These are phyloP conservation scores for Palythoa caribaeorum DNA, from an alignment of 92 coral and sea anemone genomes.

Conservation along the genomic window DNA sequence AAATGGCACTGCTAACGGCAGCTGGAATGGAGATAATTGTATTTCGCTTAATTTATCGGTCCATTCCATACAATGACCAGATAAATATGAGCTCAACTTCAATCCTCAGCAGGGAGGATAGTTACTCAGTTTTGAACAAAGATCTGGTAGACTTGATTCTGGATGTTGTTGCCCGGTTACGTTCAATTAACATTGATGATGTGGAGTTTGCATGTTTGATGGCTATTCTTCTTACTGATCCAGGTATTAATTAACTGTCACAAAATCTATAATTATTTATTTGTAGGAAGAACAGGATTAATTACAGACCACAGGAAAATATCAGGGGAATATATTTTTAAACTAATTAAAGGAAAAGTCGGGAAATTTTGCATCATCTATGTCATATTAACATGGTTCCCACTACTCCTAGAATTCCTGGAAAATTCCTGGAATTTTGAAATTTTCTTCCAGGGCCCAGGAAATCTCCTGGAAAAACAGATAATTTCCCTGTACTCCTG, in stretches of 20 bases:
- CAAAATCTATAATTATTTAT: not conserved
- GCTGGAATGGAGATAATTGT: conserved; percentile 96
- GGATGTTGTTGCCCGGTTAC: conserved; percentile 88
- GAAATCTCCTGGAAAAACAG: too few relatives aligned
- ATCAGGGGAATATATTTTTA: too few relatives aligned
- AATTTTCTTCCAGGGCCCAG: too few relatives aligned
- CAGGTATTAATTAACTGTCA: conserved; percentile 75
- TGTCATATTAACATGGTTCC: too few relatives aligned
- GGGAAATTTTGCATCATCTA: too few relatives aligned
- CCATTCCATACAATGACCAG: conserved; percentile 81
- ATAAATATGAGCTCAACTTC: conserved; percentile 89
- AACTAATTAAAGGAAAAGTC: too few relatives aligned
- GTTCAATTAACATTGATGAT: conserved; percentile 84
- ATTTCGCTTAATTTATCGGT: conserved; percentile 88
- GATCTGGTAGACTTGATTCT: conserved; percentile 93
- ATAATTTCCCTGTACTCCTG: too few relatives aligned
- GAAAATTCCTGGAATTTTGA: too few relatives aligned
- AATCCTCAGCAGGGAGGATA: conserved; percentile 68
- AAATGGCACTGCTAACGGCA: conserved; percentile 84
- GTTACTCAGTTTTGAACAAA: conserved; percentile 81
- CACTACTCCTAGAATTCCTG: too few relatives aligned
- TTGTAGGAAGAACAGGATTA: not conserved
- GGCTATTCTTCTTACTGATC: conserved; percentile 91
- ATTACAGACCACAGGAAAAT: too few relatives aligned
- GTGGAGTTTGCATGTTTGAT: conserved; percentile 95